phyloP scores from a whole-genome alignment of 2,888 invertebrate species.

The Hydriomena furcata region DNA sequence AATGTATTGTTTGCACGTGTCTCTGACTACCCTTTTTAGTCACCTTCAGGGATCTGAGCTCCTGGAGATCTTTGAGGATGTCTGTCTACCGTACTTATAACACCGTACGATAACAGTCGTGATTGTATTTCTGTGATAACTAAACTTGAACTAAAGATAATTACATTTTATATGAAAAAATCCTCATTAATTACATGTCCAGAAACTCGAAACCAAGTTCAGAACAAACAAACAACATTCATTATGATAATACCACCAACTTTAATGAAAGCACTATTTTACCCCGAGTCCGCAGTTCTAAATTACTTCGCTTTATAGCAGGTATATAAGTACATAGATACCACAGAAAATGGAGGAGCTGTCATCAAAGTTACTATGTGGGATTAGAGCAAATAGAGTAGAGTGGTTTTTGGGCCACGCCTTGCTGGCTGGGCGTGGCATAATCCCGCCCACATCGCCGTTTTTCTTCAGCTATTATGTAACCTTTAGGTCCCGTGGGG shows the following conservation, averaged over 20 bases:
- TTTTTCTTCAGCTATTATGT: constrained; percentile 31
- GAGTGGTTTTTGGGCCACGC: constrained; percentile 30
- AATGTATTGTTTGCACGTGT: too few relatives aligned
- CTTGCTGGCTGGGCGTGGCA: constrained; percentile 23
- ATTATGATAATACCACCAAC: constrained; percentile 31
- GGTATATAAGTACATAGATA: constrained; percentile 29
- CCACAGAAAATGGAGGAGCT: constrained; percentile 24
- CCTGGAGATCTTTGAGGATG: too few relatives aligned
- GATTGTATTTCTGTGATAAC: too few relatives aligned
- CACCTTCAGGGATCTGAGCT: too few relatives aligned
- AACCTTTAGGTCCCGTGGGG: constrained; percentile 47
- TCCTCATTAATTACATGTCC: constrained; percentile 5
- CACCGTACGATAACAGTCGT: too few relatives aligned
- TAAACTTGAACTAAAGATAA: too few relatives aligned
- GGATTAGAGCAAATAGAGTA: constrained; percentile 26
- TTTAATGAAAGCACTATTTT: constrained; percentile 36
- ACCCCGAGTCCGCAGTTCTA: constrained; percentile 30
- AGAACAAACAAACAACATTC: constrained; percentile 29
- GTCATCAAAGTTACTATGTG: constrained; percentile 21
- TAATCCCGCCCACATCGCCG: constrained; percentile 25
- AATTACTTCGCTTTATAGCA: constrained; percentile 34
- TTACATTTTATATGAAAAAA: neutral
- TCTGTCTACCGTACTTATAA: too few relatives aligned
- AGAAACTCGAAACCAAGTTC: constrained; percentile 16
- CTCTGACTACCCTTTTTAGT: too few relatives aligned